Percentiles rank a stretch among this genome's conserved stretches.
Evolutionary conservation across 2,888 invertebrate species (phyloP).

Genomic region (Brenthis daphne): DNA sequence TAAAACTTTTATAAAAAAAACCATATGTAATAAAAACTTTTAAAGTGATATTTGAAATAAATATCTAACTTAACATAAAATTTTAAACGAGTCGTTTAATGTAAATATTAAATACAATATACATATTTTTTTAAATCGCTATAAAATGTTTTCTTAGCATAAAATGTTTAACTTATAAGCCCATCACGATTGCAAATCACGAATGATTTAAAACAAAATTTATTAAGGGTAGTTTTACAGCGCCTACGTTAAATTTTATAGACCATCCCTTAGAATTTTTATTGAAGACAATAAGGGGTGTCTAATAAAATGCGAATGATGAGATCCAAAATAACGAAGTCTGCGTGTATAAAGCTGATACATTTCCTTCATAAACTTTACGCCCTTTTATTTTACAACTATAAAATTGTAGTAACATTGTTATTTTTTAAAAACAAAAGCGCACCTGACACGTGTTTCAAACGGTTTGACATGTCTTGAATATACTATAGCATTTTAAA

Average conservation of each 20-base stretch:
- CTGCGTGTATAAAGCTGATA: conserved; percentile 5
- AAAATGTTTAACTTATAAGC: no score
- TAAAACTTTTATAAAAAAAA: no score
- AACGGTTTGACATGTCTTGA: not conserved
- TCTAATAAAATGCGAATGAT: conserved; percentile 66
- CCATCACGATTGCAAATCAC: conserved; percentile 4
- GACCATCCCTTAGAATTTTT: conserved; percentile 69
- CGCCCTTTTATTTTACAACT: conserved; percentile 1
- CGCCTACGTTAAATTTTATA: conserved; percentile 65
- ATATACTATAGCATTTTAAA: not conserved
- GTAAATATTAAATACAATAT: no score
- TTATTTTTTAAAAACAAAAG: no score
- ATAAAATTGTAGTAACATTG: not conserved
- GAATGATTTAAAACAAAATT: conserved; percentile 36
- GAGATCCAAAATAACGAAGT: conserved; percentile 48
- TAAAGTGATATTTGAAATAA: no score
- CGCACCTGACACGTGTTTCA: no score
- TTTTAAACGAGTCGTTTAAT: no score
- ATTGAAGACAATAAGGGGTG: conserved; percentile 73
- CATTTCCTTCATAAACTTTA: conserved; percentile 15
- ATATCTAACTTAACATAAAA: no score
- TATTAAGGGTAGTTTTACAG: conserved; percentile 58
- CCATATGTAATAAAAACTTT: no score
- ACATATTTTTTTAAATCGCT: no score
- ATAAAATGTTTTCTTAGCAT: no score